phyloP scores from a whole-genome alignment of 1,140 invertebrate species.

The Magallana gigas region DNA sequence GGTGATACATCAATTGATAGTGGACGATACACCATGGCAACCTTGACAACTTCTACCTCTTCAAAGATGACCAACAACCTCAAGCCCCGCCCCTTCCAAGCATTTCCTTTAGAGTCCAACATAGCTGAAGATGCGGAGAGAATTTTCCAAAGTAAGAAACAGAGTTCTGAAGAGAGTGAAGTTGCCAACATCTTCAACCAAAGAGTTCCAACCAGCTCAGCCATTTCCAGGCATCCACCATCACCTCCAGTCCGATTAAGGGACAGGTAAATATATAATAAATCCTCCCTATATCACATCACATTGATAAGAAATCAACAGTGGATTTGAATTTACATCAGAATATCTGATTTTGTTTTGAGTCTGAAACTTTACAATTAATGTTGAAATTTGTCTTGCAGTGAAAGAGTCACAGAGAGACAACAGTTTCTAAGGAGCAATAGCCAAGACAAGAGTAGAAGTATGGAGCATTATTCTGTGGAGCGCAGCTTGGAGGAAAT shows the following conservation, averaged over 20 bases:
- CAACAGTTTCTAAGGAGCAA: constrained; percentile 45
- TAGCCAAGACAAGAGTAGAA: constrained; percentile 53
- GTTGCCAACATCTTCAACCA: constrained; percentile 36
- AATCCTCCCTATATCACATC: no score
- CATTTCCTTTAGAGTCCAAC: constrained; percentile 63
- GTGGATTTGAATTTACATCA: no score
- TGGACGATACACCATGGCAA: constrained; percentile 77
- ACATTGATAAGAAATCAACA: no score
- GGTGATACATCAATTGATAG: constrained; percentile 78
- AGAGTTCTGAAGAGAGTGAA: constrained; percentile 28
- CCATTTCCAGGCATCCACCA: constrained; percentile 66
- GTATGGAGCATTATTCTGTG: constrained; percentile 3
- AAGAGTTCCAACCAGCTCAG: constrained; percentile 33
- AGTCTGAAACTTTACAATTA: background rate
- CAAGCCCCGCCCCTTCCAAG: constrained; percentile 62
- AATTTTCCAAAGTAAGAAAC: constrained; percentile 30
- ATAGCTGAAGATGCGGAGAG: constrained; percentile 65
- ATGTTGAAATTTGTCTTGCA: constrained; percentile 27
- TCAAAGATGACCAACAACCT: constrained; percentile 54
- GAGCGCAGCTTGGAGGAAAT: constrained; percentile 34
- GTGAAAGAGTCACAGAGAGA: constrained; percentile 36
- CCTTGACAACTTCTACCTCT: constrained; percentile 58
- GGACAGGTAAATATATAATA: constrained; percentile 59
- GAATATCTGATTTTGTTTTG: no score
- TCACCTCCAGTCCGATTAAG: constrained; percentile 72